Evolutionary conservation across 2,888 invertebrate species (phyloP).

Genomic region (Brachylomia viminalis): DNA sequence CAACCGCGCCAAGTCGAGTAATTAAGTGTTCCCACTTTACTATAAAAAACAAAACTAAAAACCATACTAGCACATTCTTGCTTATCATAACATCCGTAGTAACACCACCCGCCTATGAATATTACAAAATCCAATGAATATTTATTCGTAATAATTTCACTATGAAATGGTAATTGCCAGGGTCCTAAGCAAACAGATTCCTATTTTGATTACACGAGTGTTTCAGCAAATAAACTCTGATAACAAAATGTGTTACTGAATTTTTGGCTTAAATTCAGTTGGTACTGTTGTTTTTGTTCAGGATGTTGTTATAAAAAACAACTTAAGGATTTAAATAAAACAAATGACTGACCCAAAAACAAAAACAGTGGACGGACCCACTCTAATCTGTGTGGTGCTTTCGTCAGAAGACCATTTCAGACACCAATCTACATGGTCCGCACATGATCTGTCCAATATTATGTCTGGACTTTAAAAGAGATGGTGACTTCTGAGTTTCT

Average conservation of each 20-base stretch:
- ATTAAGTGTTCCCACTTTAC: not conserved
- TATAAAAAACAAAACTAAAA: constrained; percentile 16
- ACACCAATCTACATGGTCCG: not conserved
- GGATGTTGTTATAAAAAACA: not conserved
- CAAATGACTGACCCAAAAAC: constrained; percentile 2
- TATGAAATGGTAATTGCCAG: constrained; percentile 66
- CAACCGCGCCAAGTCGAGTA: no score
- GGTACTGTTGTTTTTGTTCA: not conserved
- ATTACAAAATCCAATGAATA: constrained; percentile 65
- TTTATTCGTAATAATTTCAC: constrained; percentile 65
- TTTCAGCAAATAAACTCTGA: constrained; percentile 48
- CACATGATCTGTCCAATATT: not conserved
- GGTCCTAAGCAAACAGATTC: constrained; percentile 64
- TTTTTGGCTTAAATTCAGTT: constrained; percentile 34
- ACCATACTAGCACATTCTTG: not conserved
- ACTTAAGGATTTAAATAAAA: not conserved
- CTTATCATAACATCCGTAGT: constrained; percentile 40
- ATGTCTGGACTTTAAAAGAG: not conserved
- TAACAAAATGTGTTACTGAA: constrained; percentile 35
- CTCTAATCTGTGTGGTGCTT: not conserved
- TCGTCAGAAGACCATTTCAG: not conserved
- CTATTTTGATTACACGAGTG: constrained; percentile 63
- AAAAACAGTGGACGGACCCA: not conserved
- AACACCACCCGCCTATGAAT: constrained; percentile 51
- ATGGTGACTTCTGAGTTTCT: not conserved